A percentile compares a stretch with the other conserved stretches of the same genome.
phyloP scores from a whole-genome alignment of 2,113 vertebrate species.

The Rafetus swinhoei region DNA sequence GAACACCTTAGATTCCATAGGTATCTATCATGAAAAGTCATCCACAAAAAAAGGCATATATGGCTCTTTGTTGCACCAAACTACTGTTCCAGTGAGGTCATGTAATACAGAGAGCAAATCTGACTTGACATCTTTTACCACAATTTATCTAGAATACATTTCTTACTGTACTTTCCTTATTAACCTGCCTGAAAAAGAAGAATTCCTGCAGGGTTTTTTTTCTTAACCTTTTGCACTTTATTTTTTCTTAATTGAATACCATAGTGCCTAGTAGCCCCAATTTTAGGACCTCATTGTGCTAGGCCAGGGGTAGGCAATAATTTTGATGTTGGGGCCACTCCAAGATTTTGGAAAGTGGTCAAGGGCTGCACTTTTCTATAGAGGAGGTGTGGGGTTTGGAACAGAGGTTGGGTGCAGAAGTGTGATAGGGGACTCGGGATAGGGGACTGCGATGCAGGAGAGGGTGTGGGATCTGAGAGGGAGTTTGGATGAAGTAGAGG shows the following conservation, averaged over 20 bases:
- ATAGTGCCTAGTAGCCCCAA: neutral
- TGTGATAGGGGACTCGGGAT: too few species aligned
- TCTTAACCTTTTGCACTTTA: neutral
- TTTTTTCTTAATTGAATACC: neutral
- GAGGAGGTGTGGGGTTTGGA: too few species aligned
- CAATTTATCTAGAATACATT: neutral
- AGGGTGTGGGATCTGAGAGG: too few species aligned
- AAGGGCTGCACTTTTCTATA: too few species aligned
- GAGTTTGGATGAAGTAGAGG: too few species aligned
- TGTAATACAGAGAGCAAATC: neutral
- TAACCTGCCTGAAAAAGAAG: neutral
- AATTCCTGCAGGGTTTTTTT: neutral
- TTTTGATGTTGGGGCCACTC: too few species aligned
- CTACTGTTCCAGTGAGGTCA: neutral
- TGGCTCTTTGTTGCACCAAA: neutral
- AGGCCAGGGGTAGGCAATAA: too few species aligned
- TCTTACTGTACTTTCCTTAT: neutral
- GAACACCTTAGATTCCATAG: neutral
- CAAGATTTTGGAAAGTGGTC: too few species aligned
- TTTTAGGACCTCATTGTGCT: neutral
- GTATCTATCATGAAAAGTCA: neutral
- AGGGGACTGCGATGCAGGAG: too few species aligned
- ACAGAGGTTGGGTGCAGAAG: too few species aligned
- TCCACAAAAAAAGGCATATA: neutral
- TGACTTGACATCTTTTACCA: neutral